These are phyloP conservation scores for Pipistrellus pipistrellus DNA, from an alignment of 2,797 vertebrate species.

Conservation along the genomic window DNA sequence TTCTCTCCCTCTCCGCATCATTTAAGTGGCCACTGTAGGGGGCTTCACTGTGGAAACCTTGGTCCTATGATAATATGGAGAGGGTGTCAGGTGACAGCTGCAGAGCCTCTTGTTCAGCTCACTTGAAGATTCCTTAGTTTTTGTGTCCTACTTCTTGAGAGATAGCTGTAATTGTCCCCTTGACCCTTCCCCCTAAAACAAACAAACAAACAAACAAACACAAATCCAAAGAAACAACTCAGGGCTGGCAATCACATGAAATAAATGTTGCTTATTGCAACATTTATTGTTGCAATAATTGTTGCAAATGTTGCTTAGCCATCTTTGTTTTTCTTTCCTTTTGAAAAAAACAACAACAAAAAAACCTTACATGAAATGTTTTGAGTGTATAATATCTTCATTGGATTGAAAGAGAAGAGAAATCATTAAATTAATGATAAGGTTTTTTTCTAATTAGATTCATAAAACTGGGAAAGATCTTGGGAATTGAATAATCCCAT, in stretches of 20 bases:
- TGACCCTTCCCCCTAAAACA: no score
- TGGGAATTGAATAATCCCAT: background rate
- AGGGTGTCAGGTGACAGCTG: background rate
- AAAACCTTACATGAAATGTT: background rate
- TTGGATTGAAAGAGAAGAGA: conserved; percentile 11
- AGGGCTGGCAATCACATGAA: background rate
- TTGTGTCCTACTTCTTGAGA: background rate
- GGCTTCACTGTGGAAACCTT: background rate
- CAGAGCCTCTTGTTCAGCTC: background rate
- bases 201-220: no score
- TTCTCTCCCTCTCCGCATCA: background rate
- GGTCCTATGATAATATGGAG: background rate
- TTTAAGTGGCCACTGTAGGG: background rate
- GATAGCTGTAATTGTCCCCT: background rate
- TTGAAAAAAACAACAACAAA: conserved; percentile 15
- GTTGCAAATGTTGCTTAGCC: no score
- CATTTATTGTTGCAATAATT: no score
- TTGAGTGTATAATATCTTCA: background rate
- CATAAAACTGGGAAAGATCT: background rate
- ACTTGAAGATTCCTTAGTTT: background rate
- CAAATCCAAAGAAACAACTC: background rate
- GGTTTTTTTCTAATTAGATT: background rate
- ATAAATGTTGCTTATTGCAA: background rate
- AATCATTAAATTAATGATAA: background rate
- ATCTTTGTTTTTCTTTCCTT: conserved; percentile 31